Percentiles rank a stretch among this genome's conserved stretches.
Evolutionary conservation across 2,797 vertebrate genomes (phyloP).

Genomic region (Falco rusticolus): DNA sequence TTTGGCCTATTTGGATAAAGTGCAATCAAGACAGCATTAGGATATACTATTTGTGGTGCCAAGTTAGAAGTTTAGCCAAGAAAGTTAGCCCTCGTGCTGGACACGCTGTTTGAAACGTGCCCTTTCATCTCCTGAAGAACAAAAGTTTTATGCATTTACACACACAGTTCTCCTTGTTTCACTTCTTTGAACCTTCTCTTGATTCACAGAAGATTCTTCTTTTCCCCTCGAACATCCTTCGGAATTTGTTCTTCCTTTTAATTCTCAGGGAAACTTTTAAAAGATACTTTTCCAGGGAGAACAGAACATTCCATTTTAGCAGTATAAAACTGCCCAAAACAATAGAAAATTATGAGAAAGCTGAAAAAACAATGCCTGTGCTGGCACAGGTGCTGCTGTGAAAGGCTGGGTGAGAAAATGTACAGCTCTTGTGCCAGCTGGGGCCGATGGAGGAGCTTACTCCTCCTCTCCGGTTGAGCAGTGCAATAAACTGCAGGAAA

Average conservation of each 20-base stretch:
- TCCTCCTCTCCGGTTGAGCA: neutral
- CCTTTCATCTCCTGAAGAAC: neutral
- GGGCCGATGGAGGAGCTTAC: neutral
- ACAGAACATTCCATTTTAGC: neutral
- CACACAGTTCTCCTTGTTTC: neutral
- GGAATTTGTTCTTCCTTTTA: neutral
- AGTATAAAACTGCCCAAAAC: neutral
- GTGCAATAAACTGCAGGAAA: neutral
- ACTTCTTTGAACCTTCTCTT: neutral
- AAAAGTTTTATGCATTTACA: neutral
- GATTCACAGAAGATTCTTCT: neutral
- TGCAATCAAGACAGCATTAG: accelerated
- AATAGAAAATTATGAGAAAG: accelerated
- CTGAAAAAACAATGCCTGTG: neutral
- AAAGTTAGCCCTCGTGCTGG: neutral
- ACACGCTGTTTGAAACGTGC: neutral
- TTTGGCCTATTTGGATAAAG: neutral
- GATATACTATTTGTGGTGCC: neutral
- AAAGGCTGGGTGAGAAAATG: neutral
- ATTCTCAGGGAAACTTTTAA: neutral
- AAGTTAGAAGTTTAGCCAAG: neutral
- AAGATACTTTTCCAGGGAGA: neutral
- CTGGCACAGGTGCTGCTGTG: neutral
- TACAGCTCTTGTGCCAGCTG: neutral
- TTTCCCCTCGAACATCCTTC: neutral